Evolutionary conservation across 2,888 invertebrate genomes (phyloP).

Genomic region (Ischnus inquisitorius): DNA sequence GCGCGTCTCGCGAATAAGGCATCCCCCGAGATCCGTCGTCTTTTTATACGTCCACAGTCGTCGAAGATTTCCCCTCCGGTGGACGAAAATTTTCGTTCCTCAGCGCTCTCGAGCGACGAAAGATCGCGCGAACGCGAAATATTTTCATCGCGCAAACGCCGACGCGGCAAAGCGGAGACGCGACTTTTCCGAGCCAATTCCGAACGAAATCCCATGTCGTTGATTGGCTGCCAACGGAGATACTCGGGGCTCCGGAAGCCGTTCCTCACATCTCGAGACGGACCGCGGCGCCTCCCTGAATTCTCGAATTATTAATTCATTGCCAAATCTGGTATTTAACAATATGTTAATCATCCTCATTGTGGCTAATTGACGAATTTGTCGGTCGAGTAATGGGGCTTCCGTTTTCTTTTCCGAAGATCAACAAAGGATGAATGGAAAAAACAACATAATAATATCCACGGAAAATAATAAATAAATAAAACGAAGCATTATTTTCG

Average conservation of each 20-base stretch:
- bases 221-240: constrained; percentile 79
- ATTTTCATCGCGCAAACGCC: constrained; percentile 61
- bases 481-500: not conserved
- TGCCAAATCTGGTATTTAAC: constrained; percentile 39
- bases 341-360: constrained; percentile 35
- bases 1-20: constrained; percentile 79
- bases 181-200: constrained; percentile 79
- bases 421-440: not conserved
- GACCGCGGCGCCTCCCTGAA: constrained; percentile 56
- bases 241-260: constrained; percentile 77
- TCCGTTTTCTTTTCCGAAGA: not conserved
- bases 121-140: constrained; percentile 61
- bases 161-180: constrained; percentile 44
- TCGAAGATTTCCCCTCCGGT: constrained; percentile 60
- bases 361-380: constrained; percentile 44
- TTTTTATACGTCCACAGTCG: constrained; percentile 81
- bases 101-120: constrained; percentile 40
- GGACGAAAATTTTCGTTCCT: constrained; percentile 43
- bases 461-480: no score
- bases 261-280: constrained; percentile 74
- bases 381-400: constrained; percentile 13
- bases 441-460: not conserved
- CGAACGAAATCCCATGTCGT: constrained; percentile 70
- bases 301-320: constrained; percentile 52
- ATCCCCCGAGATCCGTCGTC: constrained; percentile 75